Percentiles rank a stretch among this genome's conserved stretches.
These are phyloP conservation scores for Synergus gifuensis DNA, from an alignment of 2,888 invertebrate species.

Conservation along the genomic window DNA sequence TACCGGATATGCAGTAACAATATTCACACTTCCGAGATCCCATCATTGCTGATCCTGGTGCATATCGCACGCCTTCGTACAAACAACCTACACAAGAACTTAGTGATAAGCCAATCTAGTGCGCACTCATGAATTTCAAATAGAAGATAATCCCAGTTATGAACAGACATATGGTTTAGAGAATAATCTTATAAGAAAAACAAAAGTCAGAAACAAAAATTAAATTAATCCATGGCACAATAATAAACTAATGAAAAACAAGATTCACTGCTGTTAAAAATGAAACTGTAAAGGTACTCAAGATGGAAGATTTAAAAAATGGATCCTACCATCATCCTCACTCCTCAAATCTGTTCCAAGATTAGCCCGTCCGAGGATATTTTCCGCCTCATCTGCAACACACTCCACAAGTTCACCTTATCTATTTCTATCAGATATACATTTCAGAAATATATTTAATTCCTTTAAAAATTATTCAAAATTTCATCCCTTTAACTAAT, in stretches of 20 bases:
- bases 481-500: background rate
- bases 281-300: background rate
- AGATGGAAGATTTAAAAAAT: constrained; percentile 57
- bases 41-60: constrained; percentile 90
- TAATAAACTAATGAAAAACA: background rate
- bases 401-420: constrained; percentile 48
- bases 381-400: constrained; percentile 65
- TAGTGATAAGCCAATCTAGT: constrained; percentile 12
- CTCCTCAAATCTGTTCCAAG: constrained; percentile 59
- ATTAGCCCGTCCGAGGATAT: constrained; percentile 73
- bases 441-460: background rate
- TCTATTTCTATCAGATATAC: constrained; percentile 44
- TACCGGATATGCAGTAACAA: constrained; percentile 87
- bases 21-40: constrained; percentile 89
- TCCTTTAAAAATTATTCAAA: constrained; percentile 42
- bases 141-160: constrained; percentile 3
- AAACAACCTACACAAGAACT: constrained; percentile 81
- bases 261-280: background rate
- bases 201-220: too few species aligned
- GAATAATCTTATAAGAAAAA: too few species aligned
- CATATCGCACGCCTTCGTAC: constrained; percentile 85
- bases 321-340: constrained; percentile 69
- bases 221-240: too few species aligned
- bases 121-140: constrained; percentile 7
- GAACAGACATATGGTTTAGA: constrained; percentile 43